Base-by-base conservation (phyloP, 2,888 invertebrate genomes). In the Campoplex nolae region DNA sequence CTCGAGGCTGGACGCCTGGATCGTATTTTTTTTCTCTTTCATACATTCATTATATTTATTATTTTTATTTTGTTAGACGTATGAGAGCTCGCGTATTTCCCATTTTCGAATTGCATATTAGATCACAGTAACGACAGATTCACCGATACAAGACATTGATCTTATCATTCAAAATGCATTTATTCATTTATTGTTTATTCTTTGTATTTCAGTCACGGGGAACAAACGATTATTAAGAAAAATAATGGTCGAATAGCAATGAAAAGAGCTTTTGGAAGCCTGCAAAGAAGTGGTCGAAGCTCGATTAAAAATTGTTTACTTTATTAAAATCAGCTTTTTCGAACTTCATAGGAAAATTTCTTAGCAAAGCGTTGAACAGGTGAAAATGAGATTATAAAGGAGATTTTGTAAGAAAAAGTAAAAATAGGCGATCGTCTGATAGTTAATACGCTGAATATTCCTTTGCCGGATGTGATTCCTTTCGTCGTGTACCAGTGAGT, bases 401-500 rank as follows among this genome's bases (percentile, higher is more conserved):
- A 4, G 28, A 28, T 9, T 74, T 42, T 6, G 9, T 16, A 35
- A 58, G 28, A 68, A 70, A 38, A 48, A 23, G 38, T 23, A 2
- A 45, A 32, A 23, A 84, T 79, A 67, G 74, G n/a, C 16, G 16
- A 6, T 16, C 0, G 7, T 32, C 32, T n/a, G 45, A 23, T 65
- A 65, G 65, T 51, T 6, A 45, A 38, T 38, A 58, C 28, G 13
- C 38, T 32, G 71, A 82, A 78, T 65, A 68, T 73, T 78, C 35
- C 45, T 42, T 48, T 4, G 23, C 16, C 32, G 38, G n/a, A n/a
- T 42, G 38, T 58, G n/a, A 48, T 38, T 56, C 65, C 75, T 42
- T 62, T 79, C 45, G 85, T 78, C 80, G 32, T 73, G 80, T 68
- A 83, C 65, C 76, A 84, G 83, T 77, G 76, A 83, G 42, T 38